A percentile compares a stretch with the other conserved stretches of the same genome.
phyloP scores from a whole-genome alignment of 2,113 vertebrate species.

The Seriola aureovittata region DNA sequence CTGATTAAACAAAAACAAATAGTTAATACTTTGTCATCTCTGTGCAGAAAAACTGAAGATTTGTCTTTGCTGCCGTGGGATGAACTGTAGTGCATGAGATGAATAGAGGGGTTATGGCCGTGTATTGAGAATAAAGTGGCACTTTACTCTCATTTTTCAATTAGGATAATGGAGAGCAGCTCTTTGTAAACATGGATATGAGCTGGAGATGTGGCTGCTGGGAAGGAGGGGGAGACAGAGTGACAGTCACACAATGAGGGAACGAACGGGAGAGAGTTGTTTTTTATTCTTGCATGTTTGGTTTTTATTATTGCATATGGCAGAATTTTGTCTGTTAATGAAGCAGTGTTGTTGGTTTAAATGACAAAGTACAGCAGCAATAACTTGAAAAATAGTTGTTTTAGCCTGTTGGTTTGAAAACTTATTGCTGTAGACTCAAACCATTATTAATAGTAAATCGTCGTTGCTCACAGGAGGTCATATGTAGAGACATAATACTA shows the following conservation, averaged over 20 bases:
- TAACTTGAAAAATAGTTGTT: no score
- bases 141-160: slow-evolving; percentile 75
- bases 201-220: slow-evolving; percentile 48
- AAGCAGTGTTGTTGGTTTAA: neutral
- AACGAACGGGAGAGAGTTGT: neutral
- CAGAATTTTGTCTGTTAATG: neutral
- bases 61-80: neutral
- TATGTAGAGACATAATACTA: no score
- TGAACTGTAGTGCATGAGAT: slow-evolving; percentile 43
- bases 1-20: neutral
- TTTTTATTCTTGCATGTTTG: neutral
- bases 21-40: slow-evolving; percentile 18
- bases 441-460: no score
- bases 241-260: slow-evolving; percentile 7
- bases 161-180: slow-evolving; percentile 73
- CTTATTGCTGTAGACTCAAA: no score
- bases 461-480: no score
- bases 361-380: no score
- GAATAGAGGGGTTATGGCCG: slow-evolving; percentile 49
- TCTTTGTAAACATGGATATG: slow-evolving; percentile 73
- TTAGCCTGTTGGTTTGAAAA: neutral
- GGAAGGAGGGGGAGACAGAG: neutral
- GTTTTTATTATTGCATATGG: neutral
- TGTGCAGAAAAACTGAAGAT: neutral
- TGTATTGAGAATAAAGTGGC: slow-evolving; percentile 68